Conservation (phyloP, 2,113 vertebrate species). For the Cynocephalus volans region DNA sequence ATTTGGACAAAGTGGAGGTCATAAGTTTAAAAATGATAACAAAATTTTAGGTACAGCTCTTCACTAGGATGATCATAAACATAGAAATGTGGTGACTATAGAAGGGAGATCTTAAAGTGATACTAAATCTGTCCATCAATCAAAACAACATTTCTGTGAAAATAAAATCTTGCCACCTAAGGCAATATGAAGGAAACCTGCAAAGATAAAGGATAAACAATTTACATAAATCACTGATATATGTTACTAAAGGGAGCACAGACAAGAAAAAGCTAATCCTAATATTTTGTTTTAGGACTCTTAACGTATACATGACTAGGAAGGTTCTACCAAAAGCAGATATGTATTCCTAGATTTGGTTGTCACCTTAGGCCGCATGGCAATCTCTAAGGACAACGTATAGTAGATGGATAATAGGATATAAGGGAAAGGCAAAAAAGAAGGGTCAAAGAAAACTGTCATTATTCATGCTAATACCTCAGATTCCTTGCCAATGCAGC, state of each 20-base stretch:
- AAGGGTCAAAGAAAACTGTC: not conserved
- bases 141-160: conserved; percentile 37
- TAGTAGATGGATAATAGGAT: not conserved
- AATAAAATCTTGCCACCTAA: conserved; percentile 38
- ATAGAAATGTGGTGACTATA: not conserved
- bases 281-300: not conserved
- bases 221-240: not conserved
- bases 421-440: conserved; percentile 11
- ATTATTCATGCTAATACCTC: not conserved
- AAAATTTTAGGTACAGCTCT: not conserved
- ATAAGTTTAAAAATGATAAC: not conserved
- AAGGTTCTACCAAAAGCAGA: not conserved
- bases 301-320: not conserved
- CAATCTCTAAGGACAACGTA: conserved; percentile 4
- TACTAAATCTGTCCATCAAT: not conserved
- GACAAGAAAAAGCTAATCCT: not conserved
- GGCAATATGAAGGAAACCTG: not conserved
- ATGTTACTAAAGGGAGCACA: not conserved
- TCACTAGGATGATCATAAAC: not conserved
- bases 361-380: not conserved
- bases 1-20: conserved; percentile 12
- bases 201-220: conserved; percentile 36
- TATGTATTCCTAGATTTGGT: not conserved
- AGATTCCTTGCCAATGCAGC: not conserved
- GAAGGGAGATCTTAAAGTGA: conserved; percentile 6